Evolutionary conservation across 2,113 vertebrate genomes (phyloP).

Genomic region (Tamias sibiricus): DNA sequence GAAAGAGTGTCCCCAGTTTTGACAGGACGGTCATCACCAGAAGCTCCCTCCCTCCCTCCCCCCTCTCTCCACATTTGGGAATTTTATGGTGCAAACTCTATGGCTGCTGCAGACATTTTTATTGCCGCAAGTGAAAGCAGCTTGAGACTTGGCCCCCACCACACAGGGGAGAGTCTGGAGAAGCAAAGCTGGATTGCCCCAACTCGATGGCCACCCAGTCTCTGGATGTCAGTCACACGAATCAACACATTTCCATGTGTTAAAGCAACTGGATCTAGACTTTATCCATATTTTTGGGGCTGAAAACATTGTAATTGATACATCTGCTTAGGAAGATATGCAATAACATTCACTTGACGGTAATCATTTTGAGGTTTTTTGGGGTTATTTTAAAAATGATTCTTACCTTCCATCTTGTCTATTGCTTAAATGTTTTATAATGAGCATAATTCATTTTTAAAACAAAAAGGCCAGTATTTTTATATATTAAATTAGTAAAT

Average conservation of each 20-base stretch:
- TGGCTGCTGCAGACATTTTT: background rate
- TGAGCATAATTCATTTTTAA: background rate
- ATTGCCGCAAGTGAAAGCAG: background rate
- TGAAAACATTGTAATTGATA: background rate
- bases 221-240: background rate
- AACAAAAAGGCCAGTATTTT: background rate
- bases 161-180: background rate
- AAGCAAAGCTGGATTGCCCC: background rate
- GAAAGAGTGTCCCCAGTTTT: background rate
- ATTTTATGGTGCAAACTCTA: background rate
- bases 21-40: background rate
- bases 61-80: background rate
- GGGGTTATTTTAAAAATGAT: background rate
- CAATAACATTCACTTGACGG: background rate
- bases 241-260: background rate
- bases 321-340: conserved; percentile 25
- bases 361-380: background rate
- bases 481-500: conserved; percentile 27
- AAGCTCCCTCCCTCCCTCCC: background rate
- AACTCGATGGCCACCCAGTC: too few relatives aligned
- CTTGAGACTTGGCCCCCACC: background rate
- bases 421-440: conserved; percentile 11
- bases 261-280: background rate
- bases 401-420: background rate
- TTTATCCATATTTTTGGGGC: background rate